A percentile compares a stretch with the other conserved stretches of the same genome.
phyloP scores from a whole-genome alignment of 2,113 vertebrate species.

The Pagrus major region DNA sequence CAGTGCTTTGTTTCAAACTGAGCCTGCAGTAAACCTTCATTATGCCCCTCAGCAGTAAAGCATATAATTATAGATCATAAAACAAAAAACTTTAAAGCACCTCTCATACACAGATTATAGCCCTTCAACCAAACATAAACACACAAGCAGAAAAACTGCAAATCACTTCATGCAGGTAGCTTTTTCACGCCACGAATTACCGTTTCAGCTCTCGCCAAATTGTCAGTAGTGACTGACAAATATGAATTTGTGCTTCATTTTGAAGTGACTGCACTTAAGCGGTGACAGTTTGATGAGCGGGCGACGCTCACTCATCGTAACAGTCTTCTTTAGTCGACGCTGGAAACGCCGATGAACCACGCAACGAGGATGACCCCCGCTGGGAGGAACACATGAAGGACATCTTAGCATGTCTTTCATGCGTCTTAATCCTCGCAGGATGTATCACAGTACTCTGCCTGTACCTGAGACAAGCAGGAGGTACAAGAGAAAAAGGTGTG shows the following conservation, averaged over 20 bases:
- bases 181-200: slow-evolving; percentile 27
- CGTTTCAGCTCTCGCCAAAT: slow-evolving; percentile 46
- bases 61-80: slow-evolving; percentile 49
- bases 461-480: slow-evolving; percentile 66
- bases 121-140: slow-evolving; percentile 30
- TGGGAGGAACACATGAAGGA: slow-evolving; percentile 77
- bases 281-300: slow-evolving; percentile 50
- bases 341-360: slow-evolving; percentile 33
- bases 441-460: slow-evolving; percentile 59
- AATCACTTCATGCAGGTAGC: slow-evolving; percentile 7
- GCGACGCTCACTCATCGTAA: slow-evolving; percentile 39
- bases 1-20: slow-evolving; percentile 10
- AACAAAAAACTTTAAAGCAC: slow-evolving; percentile 29
- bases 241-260: slow-evolving; percentile 45
- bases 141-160: background rate
- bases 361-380: slow-evolving; percentile 62
- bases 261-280: slow-evolving; percentile 20
- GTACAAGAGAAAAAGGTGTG: slow-evolving; percentile 16
- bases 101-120: slow-evolving; percentile 35
- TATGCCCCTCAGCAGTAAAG: background rate
- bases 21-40: slow-evolving; percentile 30
- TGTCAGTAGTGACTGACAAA: slow-evolving; percentile 65
- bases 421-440: slow-evolving; percentile 56
- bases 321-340: slow-evolving; percentile 30
- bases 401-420: slow-evolving; percentile 78